Base-by-base conservation (phyloP, 2,797 vertebrate species). In the Microhierax caerulescens region DNA sequence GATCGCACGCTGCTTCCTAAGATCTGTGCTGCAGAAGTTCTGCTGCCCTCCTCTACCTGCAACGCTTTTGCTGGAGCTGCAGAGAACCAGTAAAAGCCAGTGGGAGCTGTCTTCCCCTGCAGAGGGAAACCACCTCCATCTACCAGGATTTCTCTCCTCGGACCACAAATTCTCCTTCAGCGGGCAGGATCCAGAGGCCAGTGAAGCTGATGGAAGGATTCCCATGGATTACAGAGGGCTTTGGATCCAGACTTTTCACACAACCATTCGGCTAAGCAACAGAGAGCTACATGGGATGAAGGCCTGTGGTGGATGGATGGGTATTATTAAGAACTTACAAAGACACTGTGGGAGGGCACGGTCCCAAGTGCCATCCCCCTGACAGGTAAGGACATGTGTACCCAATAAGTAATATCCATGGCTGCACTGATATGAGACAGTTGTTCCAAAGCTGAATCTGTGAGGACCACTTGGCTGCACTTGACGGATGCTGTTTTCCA, bases 331-430 rank as follows among this genome's bases (percentile, higher is more conserved):
- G 30, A 87, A 99, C 99, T 99, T 98, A 99, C 99, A 98, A 77
- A 99, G 98, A 97, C 99, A 99, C 97, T 99, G 99, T 13, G 99
- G 99, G 64, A 99, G 98, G 18, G 99, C 99, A 37, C 99, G 98
- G 97, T 99, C 99, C 99, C 99, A 99, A 21, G 99, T 99, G 89
- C 99, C 99, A 24, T 99, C 99, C 6, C 99, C 99, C 97, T 99
- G 99, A 98, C 99, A 99, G 90, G 98, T 98, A 90, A 99, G 98
- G 50, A 98, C 98, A 41, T 99, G 99, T 32, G 99, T 99, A 60
- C 99, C 99, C 98, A 99, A 95, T 59, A 99, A 97, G 98, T 99
- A 99, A 98, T 99, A 99, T 56, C 99, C 99, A 0, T 99, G 99
- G 98, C 97, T 99, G 97, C 99, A 99, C 91, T 98, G 98, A 96